phyloP scores from a whole-genome alignment of 2,888 invertebrate genomes.

The Ectemnius continuus region DNA sequence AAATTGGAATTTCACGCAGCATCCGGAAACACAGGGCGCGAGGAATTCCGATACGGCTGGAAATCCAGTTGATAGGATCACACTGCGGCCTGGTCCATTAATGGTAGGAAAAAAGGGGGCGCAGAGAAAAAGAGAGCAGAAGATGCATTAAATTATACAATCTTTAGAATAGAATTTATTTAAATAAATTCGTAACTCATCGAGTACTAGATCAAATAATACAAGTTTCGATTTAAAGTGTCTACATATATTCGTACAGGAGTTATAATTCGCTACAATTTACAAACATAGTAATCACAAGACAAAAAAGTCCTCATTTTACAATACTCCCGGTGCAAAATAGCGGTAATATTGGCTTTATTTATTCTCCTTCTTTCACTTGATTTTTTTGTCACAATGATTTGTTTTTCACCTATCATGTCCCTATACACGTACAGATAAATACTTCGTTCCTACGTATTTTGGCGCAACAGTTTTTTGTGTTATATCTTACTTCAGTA shows the following conservation, averaged over 20 bases:
- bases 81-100: too few species aligned
- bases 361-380: slow-evolving; percentile 17
- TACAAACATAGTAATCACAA: slow-evolving; percentile 62
- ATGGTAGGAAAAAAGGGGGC: not conserved
- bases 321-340: slow-evolving; percentile 59
- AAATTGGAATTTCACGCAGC: not conserved
- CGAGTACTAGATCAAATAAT: slow-evolving; percentile 66
- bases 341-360: slow-evolving; percentile 49
- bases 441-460: slow-evolving; percentile 54
- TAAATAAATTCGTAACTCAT: slow-evolving; percentile 65
- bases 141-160: slow-evolving; percentile 68
- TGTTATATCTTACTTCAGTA: too few species aligned
- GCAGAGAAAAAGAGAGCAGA: slow-evolving; percentile 28
- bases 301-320: slow-evolving; percentile 55
- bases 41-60: too few species aligned
- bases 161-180: slow-evolving; percentile 74
- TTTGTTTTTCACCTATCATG: slow-evolving; percentile 34
- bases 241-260: slow-evolving; percentile 59
- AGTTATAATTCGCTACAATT: slow-evolving; percentile 57
- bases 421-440: slow-evolving; percentile 49
- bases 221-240: slow-evolving; percentile 54
- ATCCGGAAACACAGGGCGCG: too few species aligned
- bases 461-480: slow-evolving; percentile 55
- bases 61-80: too few species aligned
- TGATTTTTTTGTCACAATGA: slow-evolving; percentile 43